These are phyloP conservation scores for Oxytorus armatus DNA, from an alignment of 2,888 invertebrate genomes.

Conservation along the genomic window DNA sequence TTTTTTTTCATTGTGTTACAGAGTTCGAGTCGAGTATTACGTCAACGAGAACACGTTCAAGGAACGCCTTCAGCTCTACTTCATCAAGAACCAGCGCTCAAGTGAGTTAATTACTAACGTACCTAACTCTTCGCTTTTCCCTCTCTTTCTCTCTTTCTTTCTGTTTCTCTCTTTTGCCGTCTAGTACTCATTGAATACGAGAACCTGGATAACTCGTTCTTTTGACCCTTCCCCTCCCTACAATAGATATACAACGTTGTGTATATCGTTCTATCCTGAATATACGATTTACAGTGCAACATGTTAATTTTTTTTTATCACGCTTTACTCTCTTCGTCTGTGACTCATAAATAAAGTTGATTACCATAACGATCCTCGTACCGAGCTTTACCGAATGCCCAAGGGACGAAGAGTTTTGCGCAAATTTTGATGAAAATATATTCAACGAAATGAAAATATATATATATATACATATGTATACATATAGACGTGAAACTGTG, in stretches of 20 bases:
- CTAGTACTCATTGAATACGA: constrained; percentile 23
- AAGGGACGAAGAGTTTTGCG: neutral
- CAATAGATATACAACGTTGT: neutral
- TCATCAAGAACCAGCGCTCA: constrained; percentile 99
- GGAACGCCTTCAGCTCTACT: constrained; percentile 99
- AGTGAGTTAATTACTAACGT: constrained; percentile 92
- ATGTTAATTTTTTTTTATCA: constrained; percentile 43
- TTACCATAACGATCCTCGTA: constrained; percentile 24
- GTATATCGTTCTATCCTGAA: neutral
- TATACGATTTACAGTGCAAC: constrained; percentile 11
- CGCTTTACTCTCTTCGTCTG: constrained; percentile 15
- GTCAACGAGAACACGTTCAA: constrained; percentile 99
- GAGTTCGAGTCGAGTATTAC: constrained; percentile 99
- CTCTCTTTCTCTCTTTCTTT: neutral
- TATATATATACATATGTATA: neutral
- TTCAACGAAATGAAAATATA: neutral
- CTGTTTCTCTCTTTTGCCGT: constrained; percentile 1
- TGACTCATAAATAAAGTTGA: constrained; percentile 40
- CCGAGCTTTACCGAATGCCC: neutral
- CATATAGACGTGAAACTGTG: neutral
- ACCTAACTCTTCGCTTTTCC: neutral
- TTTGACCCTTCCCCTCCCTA: neutral
- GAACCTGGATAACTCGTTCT: constrained; percentile 20
- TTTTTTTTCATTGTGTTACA: constrained; percentile 87
- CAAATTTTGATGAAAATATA: constrained; percentile 4